Percentiles rank a stretch among this genome's conserved stretches.
Conservation (phyloP, 2,797 vertebrate species). For the Periophthalmus magnuspinnatus region DNA sequence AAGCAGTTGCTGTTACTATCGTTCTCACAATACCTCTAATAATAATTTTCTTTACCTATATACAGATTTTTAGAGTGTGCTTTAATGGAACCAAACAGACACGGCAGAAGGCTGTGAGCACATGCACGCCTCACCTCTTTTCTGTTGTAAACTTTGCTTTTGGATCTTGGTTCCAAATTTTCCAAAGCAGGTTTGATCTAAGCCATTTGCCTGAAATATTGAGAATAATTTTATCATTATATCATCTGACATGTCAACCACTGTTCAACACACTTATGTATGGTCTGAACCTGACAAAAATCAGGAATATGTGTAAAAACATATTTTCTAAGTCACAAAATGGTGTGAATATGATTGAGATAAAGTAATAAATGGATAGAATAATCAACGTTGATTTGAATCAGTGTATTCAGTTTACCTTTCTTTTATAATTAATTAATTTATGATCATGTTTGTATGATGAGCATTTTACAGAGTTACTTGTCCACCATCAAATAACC, state of each 20-base stretch:
- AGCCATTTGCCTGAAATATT: slow-evolving; percentile 4
- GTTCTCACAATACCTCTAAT: no score
- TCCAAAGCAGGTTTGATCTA: slow-evolving; percentile 40
- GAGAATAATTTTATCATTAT: slow-evolving; percentile 37
- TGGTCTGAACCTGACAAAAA: not conserved
- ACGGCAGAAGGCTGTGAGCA: slow-evolving; percentile 34
- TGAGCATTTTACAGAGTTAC: no score
- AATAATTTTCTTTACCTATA: not conserved
- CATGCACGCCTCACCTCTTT: slow-evolving; percentile 47
- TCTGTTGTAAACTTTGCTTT: slow-evolving; percentile 35
- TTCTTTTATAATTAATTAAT: not conserved
- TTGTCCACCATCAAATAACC: no score
- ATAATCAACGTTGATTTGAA: no score
- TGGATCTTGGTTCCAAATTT: slow-evolving; percentile 26
- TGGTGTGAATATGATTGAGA: not conserved
- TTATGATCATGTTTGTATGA: no score
- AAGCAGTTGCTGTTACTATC: not conserved
- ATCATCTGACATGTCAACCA: slow-evolving; percentile 41
- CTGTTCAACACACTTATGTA: not conserved
- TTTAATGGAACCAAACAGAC: slow-evolving; percentile 10
- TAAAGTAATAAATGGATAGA: no score
- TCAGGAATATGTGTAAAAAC: not conserved
- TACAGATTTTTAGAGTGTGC: slow-evolving; percentile 10
- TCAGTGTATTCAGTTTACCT: no score
- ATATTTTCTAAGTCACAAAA: not conserved